phyloP scores from a whole-genome alignment of 2,113 vertebrate species.

The Antechinus stuartii region DNA sequence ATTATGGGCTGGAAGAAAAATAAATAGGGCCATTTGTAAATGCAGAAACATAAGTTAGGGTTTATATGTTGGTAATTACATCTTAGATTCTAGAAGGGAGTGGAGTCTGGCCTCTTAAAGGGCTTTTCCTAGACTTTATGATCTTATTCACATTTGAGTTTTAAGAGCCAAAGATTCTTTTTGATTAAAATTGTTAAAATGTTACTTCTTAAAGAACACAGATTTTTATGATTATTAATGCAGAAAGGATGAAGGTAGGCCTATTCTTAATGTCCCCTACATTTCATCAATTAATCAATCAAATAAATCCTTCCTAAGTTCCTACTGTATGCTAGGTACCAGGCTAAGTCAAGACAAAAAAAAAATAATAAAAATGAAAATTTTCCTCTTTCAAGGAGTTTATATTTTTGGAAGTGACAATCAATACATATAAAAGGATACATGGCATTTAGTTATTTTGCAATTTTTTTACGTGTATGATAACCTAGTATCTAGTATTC shows the following conservation, averaged over 20 bases:
- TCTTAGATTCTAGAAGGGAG: background rate
- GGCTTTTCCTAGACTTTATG: constrained; percentile 15
- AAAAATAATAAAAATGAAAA: background rate
- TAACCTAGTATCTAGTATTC: background rate
- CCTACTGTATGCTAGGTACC: background rate
- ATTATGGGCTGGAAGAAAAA: constrained; percentile 42
- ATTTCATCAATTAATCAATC: background rate
- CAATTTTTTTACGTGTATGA: background rate
- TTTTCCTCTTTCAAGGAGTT: background rate
- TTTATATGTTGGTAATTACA: constrained; percentile 53
- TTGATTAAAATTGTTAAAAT: background rate
- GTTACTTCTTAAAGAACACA: background rate
- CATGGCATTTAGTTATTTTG: background rate
- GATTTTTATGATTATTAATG: background rate
- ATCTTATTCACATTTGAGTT: background rate
- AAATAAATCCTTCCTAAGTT: background rate
- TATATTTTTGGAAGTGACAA: background rate
- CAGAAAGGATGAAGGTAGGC: background rate
- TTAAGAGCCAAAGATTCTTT: background rate
- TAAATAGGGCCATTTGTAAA: constrained; percentile 43
- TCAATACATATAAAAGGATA: background rate
- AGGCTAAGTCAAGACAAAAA: background rate
- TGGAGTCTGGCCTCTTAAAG: constrained; percentile 32
- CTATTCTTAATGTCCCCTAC: background rate
- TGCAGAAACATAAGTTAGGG: background rate